Evolutionary conservation across 2,113 vertebrate species (phyloP), one percentile per base, ranked within the genome.

Genomic region (Rhombomys opimus): DNA sequence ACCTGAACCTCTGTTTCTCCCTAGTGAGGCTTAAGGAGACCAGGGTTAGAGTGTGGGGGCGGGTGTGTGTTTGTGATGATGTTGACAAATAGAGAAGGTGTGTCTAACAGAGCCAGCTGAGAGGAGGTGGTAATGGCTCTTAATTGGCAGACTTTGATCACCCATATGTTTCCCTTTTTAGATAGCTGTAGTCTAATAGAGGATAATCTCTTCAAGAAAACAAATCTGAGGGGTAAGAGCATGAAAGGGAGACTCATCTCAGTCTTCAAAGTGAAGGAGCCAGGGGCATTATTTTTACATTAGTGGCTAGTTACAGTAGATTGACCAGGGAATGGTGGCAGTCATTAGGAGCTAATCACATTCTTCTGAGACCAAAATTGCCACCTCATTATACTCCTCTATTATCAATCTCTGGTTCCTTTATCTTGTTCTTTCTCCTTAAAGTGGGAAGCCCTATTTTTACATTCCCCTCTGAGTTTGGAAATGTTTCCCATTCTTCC

Each of bases 61-160:
- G 63, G 27, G 61, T 54, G 65, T 54, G 38, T 68, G 11, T 68
- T 68, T 96, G 90, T 73, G 13, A 70, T 27, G 52, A 20, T 90
- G 81, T 95, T 95, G 97, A 97, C 91, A 97, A 92, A 96, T 92
- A 61, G 87, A 94, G 95, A 95, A 85, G 93, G 96, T 87, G 61
- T 0, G 0, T 90, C 93, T 89, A 70, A 50, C 18, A 96, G 94
- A 95, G 93, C 96, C 20, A 17, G 89, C 75, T 89, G 78, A 93
- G 91, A 97, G 96, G 86, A 97, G 97, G 97, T 76, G 93, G 92
- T 98, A 98, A 99, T 98, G 98, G 97, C 80, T 96, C 80, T 70
- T 98, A 98, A 98, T 98, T 98, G 98, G 96, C 65, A 77, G 95
- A 87, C 98, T 99, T 98, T 98, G 98, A 99, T 98, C 98, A 98